Percentiles rank a stretch among this genome's conserved stretches.
phyloP scores from a whole-genome alignment of 2,113 vertebrate genomes.

The Echinops telfairi region DNA sequence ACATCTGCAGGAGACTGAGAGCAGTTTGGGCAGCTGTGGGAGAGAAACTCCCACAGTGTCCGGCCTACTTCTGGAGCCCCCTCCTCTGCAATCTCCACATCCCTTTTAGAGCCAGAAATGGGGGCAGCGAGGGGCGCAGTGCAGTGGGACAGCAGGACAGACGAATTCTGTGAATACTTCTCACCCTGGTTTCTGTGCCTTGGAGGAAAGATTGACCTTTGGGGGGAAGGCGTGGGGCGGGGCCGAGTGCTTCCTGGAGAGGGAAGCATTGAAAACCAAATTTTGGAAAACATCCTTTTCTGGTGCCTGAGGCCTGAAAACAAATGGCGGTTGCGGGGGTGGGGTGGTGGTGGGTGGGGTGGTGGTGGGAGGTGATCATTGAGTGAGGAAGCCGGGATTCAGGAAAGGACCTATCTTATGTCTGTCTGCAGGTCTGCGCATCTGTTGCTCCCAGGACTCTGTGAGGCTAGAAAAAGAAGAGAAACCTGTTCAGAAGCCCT shows the following conservation, averaged over 20 bases:
- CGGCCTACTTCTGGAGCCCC: background rate
- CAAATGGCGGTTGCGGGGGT: conserved; percentile 53
- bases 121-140: background rate
- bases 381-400: background rate
- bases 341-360: background rate
- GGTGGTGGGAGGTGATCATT: background rate
- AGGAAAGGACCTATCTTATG: background rate
- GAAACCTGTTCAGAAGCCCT: conserved; percentile 9
- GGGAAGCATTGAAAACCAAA: background rate
- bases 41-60: background rate
- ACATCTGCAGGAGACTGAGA: background rate
- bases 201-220: background rate
- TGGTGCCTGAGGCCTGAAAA: conserved; percentile 37
- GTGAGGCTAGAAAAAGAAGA: conserved; percentile 17
- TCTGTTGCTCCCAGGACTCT: background rate
- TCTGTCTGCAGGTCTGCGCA: conserved; percentile 37
- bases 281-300: conserved; percentile 35
- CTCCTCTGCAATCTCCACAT: background rate
- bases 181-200: background rate
- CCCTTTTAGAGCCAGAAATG: background rate
- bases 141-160: conserved; percentile 55
- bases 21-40: background rate
- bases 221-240: background rate
- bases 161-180: background rate
- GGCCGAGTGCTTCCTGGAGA: background rate